Conservation (phyloP, 2,113 vertebrate genomes). For the Pseudopipra pipra region DNA sequence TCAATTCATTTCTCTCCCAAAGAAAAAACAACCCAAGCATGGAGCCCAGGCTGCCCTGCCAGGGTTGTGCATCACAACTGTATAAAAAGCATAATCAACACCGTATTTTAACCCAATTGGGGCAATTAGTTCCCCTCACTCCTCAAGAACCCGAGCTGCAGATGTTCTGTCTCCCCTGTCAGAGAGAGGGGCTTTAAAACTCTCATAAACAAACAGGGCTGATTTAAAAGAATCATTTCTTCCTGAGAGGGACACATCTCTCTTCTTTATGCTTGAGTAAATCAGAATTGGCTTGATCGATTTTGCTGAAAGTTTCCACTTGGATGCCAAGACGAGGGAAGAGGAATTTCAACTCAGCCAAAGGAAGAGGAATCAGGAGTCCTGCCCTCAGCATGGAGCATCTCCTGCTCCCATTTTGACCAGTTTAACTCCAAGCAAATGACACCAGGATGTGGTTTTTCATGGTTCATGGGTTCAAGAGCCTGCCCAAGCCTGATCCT, state of each 20-base stretch:
- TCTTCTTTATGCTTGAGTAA: conserved; percentile 12
- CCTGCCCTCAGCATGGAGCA: not conserved
- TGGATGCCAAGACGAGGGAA: not conserved
- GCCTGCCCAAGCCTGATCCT: not conserved
- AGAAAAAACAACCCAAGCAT: not conserved
- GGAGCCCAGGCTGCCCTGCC: not conserved
- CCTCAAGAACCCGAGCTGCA: conserved; percentile 17
- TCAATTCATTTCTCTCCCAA: not conserved
- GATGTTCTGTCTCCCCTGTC: conserved; percentile 20
- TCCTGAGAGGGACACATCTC: not conserved
- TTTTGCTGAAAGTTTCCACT: not conserved
- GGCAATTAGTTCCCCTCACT: not conserved
- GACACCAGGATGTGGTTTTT: not conserved
- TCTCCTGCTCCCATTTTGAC: not conserved
- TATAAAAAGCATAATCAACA: not conserved
- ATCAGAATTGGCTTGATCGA: not conserved
- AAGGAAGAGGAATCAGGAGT: not conserved
- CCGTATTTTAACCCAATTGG: conserved; percentile 8
- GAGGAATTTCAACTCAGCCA: not conserved
- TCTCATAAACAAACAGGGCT: conserved; percentile 19
- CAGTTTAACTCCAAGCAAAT: not conserved
- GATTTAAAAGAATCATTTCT: conserved; percentile 36
- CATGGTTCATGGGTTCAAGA: not conserved
- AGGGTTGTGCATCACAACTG: not conserved
- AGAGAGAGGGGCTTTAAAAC: not conserved